Evolutionary conservation across 2,888 invertebrate genomes (phyloP).

Genomic region (Meandrusa payeni): DNA sequence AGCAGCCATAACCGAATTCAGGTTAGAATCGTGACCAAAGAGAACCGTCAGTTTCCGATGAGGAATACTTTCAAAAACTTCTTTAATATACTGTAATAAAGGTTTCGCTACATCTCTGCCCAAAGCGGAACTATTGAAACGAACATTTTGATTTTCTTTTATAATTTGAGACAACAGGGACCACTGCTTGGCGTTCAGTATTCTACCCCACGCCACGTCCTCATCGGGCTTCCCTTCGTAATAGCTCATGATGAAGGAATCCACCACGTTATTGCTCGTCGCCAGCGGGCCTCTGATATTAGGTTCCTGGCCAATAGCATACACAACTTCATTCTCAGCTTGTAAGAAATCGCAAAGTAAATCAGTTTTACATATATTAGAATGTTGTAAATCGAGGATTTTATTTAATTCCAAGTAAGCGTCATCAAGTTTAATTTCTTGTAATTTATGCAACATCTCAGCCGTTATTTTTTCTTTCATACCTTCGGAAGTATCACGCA

Average conservation of each 20-base stretch:
- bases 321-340: slow-evolving; percentile 37
- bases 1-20: slow-evolving; percentile 43
- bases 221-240: slow-evolving; percentile 51
- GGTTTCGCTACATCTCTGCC: slow-evolving; percentile 46
- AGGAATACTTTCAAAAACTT: slow-evolving; percentile 30
- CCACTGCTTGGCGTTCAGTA: slow-evolving; percentile 45
- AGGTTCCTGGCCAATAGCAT: slow-evolving; percentile 45
- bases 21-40: slow-evolving; percentile 63
- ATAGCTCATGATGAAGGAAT: slow-evolving; percentile 60
- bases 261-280: slow-evolving; percentile 46
- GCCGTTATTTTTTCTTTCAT: slow-evolving; percentile 36
- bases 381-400: slow-evolving; percentile 50
- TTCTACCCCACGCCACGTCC: slow-evolving; percentile 59
- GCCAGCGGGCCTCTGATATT: slow-evolving; percentile 48
- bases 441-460: slow-evolving; percentile 49
- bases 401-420: slow-evolving; percentile 42
- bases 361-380: slow-evolving; percentile 44
- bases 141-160: slow-evolving; percentile 46
- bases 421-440: slow-evolving; percentile 37
- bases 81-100: slow-evolving; percentile 45
- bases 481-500: slow-evolving; percentile 40
- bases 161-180: slow-evolving; percentile 41
- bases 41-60: slow-evolving; percentile 45
- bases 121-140: slow-evolving; percentile 47
- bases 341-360: slow-evolving; percentile 45